Evolutionary conservation across 2,113 vertebrate genomes (phyloP).

Genomic region (Tragelaphus strepsiceros): DNA sequence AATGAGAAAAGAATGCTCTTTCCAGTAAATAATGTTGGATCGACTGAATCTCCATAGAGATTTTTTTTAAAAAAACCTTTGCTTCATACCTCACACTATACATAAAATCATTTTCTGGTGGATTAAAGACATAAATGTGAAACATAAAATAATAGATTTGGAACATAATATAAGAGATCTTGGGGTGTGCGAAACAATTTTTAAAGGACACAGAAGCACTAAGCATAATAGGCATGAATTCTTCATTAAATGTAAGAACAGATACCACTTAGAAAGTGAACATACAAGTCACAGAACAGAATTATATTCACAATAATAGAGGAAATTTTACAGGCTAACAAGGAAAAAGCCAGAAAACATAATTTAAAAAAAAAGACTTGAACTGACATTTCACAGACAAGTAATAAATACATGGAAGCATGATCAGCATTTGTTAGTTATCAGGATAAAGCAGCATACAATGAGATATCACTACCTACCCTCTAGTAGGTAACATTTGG

Average conservation of each 20-base stretch:
- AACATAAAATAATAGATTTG: background rate
- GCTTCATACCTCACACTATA: background rate
- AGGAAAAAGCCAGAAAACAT: background rate
- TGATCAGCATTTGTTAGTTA: background rate
- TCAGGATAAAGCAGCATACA: background rate
- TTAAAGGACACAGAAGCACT: background rate
- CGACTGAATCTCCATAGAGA: background rate
- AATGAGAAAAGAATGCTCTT: background rate
- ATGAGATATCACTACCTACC: background rate
- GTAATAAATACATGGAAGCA: background rate
- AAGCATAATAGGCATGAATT: background rate
- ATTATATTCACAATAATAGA: background rate
- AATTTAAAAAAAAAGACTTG: background rate
- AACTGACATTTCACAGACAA: background rate
- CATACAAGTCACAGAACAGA: background rate
- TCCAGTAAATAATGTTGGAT: background rate
- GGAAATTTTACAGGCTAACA: background rate
- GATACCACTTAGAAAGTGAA: background rate
- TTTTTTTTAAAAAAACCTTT: background rate
- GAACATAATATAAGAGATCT: background rate
- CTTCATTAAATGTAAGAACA: background rate
- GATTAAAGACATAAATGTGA: background rate
- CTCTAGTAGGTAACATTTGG: background rate
- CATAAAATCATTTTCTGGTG: background rate
- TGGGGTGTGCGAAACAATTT: background rate